Percentiles rank a stretch among this genome's conserved stretches.
Evolutionary conservation across 92 coral and sea anemone genomes (phyloP).

Genomic region (Zoanthus gigantus): DNA sequence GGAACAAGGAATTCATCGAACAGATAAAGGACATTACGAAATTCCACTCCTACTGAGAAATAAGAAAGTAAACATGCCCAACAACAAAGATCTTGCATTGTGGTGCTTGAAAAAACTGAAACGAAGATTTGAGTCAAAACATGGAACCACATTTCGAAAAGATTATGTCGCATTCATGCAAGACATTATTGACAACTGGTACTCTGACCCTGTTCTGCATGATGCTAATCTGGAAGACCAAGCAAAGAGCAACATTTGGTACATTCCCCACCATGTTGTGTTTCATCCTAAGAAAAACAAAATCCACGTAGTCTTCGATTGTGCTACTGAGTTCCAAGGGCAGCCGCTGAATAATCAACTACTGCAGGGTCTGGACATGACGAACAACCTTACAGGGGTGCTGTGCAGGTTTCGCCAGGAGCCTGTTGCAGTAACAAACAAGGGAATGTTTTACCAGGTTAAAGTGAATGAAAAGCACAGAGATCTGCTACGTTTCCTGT

Average conservation of each 20-base stretch:
- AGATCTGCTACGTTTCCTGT: constrained; percentile 21
- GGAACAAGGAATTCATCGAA: constrained; percentile 23
- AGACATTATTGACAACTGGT: constrained; percentile 59
- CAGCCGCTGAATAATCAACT: not conserved
- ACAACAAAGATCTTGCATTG: constrained; percentile 43
- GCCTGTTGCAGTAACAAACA: constrained; percentile 9
- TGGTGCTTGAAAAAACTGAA: constrained; percentile 45
- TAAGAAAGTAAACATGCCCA: constrained; percentile 31
- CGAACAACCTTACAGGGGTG: constrained; percentile 7
- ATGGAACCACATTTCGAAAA: constrained; percentile 27
- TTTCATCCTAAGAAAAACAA: constrained; percentile 2
- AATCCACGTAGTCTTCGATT: not conserved
- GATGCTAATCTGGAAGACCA: constrained; percentile 7
- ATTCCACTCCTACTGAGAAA: constrained; percentile 10
- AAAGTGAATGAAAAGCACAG: constrained; percentile 8
- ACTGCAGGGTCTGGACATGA: constrained; percentile 8
- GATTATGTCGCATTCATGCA: constrained; percentile 59
- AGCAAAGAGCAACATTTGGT: constrained; percentile 9
- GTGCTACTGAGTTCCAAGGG: constrained; percentile 3
- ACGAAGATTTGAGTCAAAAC: constrained; percentile 29
- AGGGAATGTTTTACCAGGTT: constrained; percentile 6
- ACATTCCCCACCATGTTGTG: constrained; percentile 10
- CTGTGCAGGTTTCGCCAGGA: constrained; percentile 14
- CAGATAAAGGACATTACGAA: constrained; percentile 3
- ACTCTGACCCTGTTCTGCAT: constrained; percentile 41